Conservation (phyloP, 2,797 vertebrate species). For the Sebastes variabilis region DNA sequence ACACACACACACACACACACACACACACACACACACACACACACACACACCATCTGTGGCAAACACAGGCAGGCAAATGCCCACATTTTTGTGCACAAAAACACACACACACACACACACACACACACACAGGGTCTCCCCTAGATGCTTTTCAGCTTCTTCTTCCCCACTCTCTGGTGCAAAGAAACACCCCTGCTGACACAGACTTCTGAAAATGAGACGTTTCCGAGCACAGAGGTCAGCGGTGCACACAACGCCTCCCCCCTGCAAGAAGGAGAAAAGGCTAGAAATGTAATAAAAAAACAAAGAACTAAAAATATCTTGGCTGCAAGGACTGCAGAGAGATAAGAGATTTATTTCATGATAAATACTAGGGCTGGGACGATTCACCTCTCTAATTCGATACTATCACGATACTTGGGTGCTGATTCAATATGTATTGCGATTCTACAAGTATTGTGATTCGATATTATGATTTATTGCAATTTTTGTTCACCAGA, state of each 20-base stretch:
- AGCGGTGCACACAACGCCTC: neutral
- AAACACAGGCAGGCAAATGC: conserved; percentile 18
- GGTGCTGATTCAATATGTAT: too few relatives aligned
- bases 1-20: neutral
- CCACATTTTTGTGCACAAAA: neutral
- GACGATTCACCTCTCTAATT: too few relatives aligned
- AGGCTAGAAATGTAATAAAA: neutral
- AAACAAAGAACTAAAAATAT: neutral
- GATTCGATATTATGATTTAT: too few relatives aligned
- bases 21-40: conserved; percentile 6
- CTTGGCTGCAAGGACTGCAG: neutral
- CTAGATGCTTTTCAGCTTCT: conserved; percentile 8
- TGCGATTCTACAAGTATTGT: too few relatives aligned
- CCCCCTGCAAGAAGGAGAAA: neutral
- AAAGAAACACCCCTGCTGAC: conserved; percentile 28
- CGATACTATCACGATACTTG: too few relatives aligned
- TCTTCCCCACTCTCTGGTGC: neutral
- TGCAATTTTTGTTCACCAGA: too few relatives aligned
- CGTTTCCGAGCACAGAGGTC: conserved; percentile 27
- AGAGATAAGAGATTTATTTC: neutral
- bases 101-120: neutral
- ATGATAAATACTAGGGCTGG: neutral
- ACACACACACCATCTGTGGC: conserved; percentile 22
- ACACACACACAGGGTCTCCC: conserved; percentile 1
- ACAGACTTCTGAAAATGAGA: conserved; percentile 29